Evolutionary conservation across 2,797 vertebrate genomes (phyloP), one percentile per base, ranked within the genome.

Genomic region (Synanceia verrucosa): DNA sequence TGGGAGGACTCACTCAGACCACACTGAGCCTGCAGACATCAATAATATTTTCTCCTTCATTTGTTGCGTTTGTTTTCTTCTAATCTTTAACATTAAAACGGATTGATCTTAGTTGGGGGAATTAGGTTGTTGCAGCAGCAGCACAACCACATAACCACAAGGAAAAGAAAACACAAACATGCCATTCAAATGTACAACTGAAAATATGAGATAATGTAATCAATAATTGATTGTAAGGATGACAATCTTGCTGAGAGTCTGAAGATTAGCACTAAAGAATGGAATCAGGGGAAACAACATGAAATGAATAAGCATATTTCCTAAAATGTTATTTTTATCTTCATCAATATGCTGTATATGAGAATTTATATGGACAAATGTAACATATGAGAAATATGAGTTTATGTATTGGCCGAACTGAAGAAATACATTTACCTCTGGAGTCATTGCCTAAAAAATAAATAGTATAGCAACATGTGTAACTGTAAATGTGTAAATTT

Each of bases 1-100:
- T 97, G 96, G 34, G 94, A 94, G 1, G 96, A 95, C 80, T 96
- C 96, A 0, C 94, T 94, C 72, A 96, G 86, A 62, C 95, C 95
- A 26, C 94, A 92, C 84, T 97, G 96, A 53, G 96, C 96, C 96
- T 97, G 80, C 31, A 43, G 28, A 50, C 52, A 61, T 3, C 24
- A 41, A 9, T 6, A 46, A n/a, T n/a, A n/a, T n/a, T n/a, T n/a
- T n/a, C n/a, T n/a, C n/a, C n/a, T n/a, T n/a, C n/a, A n/a, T n/a
- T n/a, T n/a, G n/a, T n/a, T n/a, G n/a, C n/a, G n/a, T n/a, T n/a
- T n/a, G n/a, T n/a, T n/a, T n/a, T n/a, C n/a, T n/a, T n/a, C n/a
- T n/a, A n/a, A n/a, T 39, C 33, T 41, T 11, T 34, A 2, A 37
- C 6, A 18, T 14, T 8, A 52, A 57, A 9, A 58, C 3, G 9